phyloP scores from a whole-genome alignment of 2,113 vertebrate genomes.

The Myotis yumanensis region DNA sequence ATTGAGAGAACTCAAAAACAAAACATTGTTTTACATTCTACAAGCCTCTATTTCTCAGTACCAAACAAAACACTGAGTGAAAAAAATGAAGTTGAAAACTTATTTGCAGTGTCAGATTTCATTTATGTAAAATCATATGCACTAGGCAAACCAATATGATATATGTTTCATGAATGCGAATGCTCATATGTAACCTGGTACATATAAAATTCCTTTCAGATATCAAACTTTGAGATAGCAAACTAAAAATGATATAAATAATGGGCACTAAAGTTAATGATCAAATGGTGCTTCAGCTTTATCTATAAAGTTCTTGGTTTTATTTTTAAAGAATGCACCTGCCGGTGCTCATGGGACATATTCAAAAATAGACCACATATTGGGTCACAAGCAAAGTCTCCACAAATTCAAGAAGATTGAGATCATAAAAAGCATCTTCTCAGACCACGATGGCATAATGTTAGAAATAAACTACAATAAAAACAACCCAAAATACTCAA shows the following conservation, averaged over 20 bases:
- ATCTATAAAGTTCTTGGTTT: background rate
- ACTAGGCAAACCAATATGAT: background rate
- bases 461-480: too few species aligned
- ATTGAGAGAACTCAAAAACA: background rate
- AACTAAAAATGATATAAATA: background rate
- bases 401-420: too few species aligned
- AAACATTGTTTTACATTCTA: background rate
- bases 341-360: too few species aligned
- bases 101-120: background rate
- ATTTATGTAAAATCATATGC: background rate
- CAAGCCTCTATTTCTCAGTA: too few species aligned
- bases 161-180: background rate
- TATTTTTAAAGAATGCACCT: background rate
- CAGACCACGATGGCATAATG: too few species aligned
- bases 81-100: background rate
- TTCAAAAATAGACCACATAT: too few species aligned
- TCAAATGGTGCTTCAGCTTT: background rate
- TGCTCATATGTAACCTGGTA: background rate
- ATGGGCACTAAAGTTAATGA: background rate
- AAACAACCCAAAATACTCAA: too few species aligned
- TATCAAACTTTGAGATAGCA: background rate
- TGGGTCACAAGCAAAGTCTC: too few species aligned
- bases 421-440: too few species aligned
- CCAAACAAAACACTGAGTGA: background rate
- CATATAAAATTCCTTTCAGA: background rate